A percentile compares a stretch with the other conserved stretches of the same genome.
These are phyloP conservation scores for Yponomeuta plumbellus DNA, from an alignment of 2,888 invertebrate genomes.

Conservation along the genomic window DNA sequence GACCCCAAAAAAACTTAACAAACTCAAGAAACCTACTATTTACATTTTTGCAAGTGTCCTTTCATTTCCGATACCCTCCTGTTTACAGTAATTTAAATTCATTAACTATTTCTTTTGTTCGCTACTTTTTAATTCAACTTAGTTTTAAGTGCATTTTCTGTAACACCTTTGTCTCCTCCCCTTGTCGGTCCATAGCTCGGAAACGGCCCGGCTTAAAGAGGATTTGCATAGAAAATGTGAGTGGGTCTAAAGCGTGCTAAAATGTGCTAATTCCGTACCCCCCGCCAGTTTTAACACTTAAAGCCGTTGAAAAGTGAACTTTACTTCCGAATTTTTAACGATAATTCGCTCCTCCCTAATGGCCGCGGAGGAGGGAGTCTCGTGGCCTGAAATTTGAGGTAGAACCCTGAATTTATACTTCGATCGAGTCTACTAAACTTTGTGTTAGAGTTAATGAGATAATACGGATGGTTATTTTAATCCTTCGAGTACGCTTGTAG, in stretches of 20 bases:
- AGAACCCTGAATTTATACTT: neutral
- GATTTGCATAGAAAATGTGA: constrained; percentile 63
- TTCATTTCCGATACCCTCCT: too few relatives aligned
- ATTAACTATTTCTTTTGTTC: too few relatives aligned
- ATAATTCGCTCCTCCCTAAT: constrained; percentile 23
- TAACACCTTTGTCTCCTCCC: neutral
- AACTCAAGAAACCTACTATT: too few relatives aligned
- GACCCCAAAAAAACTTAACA: too few relatives aligned
- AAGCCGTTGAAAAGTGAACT: constrained; percentile 34
- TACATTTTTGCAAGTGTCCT: too few relatives aligned
- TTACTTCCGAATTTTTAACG: constrained; percentile 22
- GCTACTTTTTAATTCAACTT: too few relatives aligned
- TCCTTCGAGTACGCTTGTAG: too few relatives aligned
- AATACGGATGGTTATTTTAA: too few relatives aligned
- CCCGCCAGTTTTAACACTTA: constrained; percentile 36
- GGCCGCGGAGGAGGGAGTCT: constrained; percentile 17
- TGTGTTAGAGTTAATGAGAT: too few relatives aligned
- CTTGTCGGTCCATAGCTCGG: constrained; percentile 20
- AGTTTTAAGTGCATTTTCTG: neutral
- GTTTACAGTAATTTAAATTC: too few relatives aligned
- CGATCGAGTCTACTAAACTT: too few relatives aligned
- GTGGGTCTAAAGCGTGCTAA: constrained; percentile 44
- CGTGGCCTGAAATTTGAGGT: constrained; percentile 7
- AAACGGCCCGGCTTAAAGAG: constrained; percentile 39
- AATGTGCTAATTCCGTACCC: constrained; percentile 45